Conservation (phyloP, 2,797 vertebrate species). For the Capromys pilorides region DNA sequence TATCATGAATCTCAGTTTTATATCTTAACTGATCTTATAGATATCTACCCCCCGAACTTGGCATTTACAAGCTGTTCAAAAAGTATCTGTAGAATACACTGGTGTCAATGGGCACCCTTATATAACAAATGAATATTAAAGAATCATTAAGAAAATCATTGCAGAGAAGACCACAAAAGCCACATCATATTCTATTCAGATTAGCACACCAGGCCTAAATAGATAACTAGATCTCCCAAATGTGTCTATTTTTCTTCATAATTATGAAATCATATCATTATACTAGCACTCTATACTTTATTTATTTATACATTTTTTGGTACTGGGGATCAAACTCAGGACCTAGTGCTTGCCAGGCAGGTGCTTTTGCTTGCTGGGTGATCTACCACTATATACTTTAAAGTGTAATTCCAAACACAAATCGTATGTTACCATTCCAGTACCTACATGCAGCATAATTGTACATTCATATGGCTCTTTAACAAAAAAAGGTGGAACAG, state of each 20-base stretch:
- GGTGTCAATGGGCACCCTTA: background rate
- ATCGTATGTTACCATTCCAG: background rate
- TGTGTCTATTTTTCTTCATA: slow-evolving; percentile 3
- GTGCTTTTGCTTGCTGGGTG: no score
- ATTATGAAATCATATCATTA: slow-evolving; percentile 5
- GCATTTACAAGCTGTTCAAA: background rate
- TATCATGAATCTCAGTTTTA: background rate
- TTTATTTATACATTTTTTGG: no score
- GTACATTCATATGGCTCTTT: background rate
- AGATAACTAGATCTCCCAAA: background rate
- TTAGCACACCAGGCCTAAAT: background rate
- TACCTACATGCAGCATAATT: background rate
- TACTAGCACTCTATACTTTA: background rate
- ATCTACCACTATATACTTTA: background rate
- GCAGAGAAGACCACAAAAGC: slow-evolving; percentile 15
- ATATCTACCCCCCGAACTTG: background rate
- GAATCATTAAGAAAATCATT: background rate
- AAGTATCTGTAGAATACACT: background rate
- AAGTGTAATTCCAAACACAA: background rate
- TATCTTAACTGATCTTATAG: background rate
- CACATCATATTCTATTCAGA: background rate
- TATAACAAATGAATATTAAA: slow-evolving; percentile 47
- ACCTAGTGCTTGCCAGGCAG: no score
- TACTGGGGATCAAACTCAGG: no score
- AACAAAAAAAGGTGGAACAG: background rate